Percentiles rank a stretch among this genome's conserved stretches.
phyloP scores from a whole-genome alignment of 2,113 vertebrate species.

The Muscicapa adusta region DNA sequence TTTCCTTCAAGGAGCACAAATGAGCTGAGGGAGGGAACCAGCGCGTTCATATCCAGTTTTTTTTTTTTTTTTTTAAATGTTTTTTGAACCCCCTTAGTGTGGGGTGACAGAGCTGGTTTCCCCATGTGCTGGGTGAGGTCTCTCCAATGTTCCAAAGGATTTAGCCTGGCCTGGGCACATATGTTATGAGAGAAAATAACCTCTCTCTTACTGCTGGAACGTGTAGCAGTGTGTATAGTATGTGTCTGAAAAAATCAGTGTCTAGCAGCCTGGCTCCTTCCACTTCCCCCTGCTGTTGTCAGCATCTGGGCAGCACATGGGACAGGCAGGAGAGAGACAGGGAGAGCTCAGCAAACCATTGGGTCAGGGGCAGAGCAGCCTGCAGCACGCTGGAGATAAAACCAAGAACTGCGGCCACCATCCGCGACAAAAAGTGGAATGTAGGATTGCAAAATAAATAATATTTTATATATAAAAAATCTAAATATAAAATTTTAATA shows the following conservation, averaged over 20 bases:
- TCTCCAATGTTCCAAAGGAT: neutral
- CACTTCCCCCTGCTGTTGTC: neutral
- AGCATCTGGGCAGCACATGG: neutral
- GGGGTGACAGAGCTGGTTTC: accelerated
- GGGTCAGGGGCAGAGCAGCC: neutral
- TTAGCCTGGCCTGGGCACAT: neutral
- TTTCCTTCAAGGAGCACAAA: neutral
- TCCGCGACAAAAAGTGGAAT: neutral
- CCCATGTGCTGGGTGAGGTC: accelerated
- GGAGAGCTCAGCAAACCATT: neutral
- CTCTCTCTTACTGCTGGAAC: neutral
- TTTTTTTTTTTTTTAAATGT: neutral
- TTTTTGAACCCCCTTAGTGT: accelerated
- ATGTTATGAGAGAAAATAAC: neutral
- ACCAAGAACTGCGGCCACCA: neutral
- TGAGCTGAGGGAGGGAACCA: neutral
- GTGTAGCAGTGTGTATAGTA: neutral
- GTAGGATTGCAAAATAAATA: neutral
- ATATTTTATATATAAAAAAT: neutral
- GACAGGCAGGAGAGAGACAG: neutral
- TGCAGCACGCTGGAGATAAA: neutral
- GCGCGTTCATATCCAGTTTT: neutral
- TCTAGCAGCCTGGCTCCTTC: neutral
- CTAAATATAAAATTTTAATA: neutral
- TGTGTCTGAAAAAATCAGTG: neutral